Evolutionary conservation across 2,888 invertebrate genomes (phyloP).

Genomic region (Orthosia gothica): DNA sequence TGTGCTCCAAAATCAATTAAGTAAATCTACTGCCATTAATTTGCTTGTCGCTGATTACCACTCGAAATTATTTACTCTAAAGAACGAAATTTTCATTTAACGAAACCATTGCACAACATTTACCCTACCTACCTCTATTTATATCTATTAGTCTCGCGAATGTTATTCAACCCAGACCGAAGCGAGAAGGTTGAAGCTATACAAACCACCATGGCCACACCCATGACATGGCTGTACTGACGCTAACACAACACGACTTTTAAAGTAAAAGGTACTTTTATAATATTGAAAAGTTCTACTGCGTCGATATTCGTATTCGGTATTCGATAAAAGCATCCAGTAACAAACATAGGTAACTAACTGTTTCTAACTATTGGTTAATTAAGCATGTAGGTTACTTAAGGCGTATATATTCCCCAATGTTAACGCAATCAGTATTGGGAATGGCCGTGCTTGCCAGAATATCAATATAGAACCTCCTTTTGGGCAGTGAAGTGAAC

Average conservation of each 20-base stretch:
- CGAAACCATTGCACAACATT: conserved; percentile 18
- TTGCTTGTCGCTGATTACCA: neutral
- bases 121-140: neutral
- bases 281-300: neutral
- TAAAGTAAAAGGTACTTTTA: too few relatives aligned
- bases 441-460: too few relatives aligned
- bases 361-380: neutral
- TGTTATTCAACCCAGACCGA: conserved; percentile 34
- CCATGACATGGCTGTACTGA: conserved; percentile 3
- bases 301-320: neutral
- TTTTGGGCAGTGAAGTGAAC: too few relatives aligned
- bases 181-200: conserved; percentile 23
- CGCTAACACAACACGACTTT: neutral
- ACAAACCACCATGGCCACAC: conserved; percentile 27
- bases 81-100: neutral
- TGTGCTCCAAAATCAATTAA: too few relatives aligned
- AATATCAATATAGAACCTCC: too few relatives aligned
- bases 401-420: too few relatives aligned
- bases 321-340: neutral
- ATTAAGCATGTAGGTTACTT: neutral
- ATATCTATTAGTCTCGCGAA: conserved; percentile 31
- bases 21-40: too few relatives aligned
- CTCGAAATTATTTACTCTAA: neutral
- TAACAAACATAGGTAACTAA: neutral
- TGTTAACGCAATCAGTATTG: too few relatives aligned